These are phyloP conservation scores for Calyptomena viridis DNA, from an alignment of 2,113 vertebrate species.

Conservation along the genomic window DNA sequence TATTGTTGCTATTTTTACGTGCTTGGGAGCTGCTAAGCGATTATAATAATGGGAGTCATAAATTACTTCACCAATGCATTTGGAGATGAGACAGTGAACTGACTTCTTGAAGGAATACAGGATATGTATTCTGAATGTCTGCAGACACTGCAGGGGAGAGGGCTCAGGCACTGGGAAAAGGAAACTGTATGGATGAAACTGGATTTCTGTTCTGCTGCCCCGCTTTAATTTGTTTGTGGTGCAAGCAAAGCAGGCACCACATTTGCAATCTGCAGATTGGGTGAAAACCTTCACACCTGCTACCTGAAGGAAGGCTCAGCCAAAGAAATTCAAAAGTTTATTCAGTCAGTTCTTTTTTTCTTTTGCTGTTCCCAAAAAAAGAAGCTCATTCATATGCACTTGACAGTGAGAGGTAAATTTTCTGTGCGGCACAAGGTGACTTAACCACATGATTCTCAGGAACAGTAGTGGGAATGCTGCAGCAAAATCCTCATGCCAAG, in stretches of 20 bases:
- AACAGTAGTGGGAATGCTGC: neutral
- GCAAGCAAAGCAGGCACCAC: neutral
- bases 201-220: neutral
- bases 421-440: constrained; percentile 22
- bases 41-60: constrained; percentile 51
- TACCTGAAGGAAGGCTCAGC: constrained; percentile 28
- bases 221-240: neutral
- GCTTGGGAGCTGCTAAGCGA: constrained; percentile 31
- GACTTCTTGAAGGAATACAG: neutral
- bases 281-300: constrained; percentile 41
- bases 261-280: neutral
- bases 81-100: constrained; percentile 41
- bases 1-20: constrained; percentile 59
- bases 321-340: constrained; percentile 49
- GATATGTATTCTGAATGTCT: constrained; percentile 15
- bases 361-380: constrained; percentile 46
- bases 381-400: constrained; percentile 48
- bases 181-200: neutral
- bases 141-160: neutral
- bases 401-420: constrained; percentile 47
- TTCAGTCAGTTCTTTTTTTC: constrained; percentile 14
- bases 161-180: neutral
- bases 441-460: constrained; percentile 26
- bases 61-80: constrained; percentile 46
- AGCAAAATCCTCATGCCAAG: neutral